phyloP scores from a whole-genome alignment of 2,888 invertebrate genomes.

The Palloptera scutellata region DNA sequence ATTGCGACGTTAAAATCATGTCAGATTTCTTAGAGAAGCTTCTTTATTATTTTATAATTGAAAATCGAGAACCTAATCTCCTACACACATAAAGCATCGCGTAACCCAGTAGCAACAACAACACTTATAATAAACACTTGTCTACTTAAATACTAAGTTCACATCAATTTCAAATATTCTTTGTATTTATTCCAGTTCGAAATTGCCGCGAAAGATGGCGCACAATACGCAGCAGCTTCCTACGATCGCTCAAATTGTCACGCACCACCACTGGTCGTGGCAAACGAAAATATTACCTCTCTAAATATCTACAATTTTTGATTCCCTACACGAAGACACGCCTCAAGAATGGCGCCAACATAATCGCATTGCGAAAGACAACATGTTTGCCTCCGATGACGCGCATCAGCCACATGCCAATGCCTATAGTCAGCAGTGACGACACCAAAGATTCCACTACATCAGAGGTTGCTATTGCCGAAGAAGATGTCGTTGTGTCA shows the following conservation, averaged over 20 bases:
- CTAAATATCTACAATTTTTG: slow-evolving; percentile 57
- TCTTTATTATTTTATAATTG: too few relatives aligned
- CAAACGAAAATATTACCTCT: slow-evolving; percentile 58
- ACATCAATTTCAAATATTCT: background rate
- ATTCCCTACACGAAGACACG: slow-evolving; percentile 58
- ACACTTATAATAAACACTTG: too few relatives aligned
- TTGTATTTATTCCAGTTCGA: slow-evolving; percentile 48
- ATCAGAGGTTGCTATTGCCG: slow-evolving; percentile 42
- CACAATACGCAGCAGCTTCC: slow-evolving; percentile 57
- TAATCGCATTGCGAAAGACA: slow-evolving; percentile 39
- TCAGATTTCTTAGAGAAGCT: too few relatives aligned
- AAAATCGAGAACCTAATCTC: too few relatives aligned
- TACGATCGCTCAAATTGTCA: slow-evolving; percentile 55
- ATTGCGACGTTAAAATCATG: too few relatives aligned
- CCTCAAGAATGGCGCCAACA: slow-evolving; percentile 40
- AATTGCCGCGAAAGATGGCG: slow-evolving; percentile 59
- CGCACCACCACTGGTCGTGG: slow-evolving; percentile 57
- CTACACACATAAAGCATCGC: too few relatives aligned
- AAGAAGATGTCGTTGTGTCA: slow-evolving; percentile 49
- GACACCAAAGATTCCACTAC: slow-evolving; percentile 53
- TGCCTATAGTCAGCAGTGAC: slow-evolving; percentile 43
- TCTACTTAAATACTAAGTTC: too few relatives aligned
- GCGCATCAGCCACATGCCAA: slow-evolving; percentile 48
- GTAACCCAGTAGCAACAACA: too few relatives aligned
- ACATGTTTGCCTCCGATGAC: slow-evolving; percentile 46